Evolutionary conservation across 2,888 invertebrate genomes (phyloP), one percentile per base, ranked within the genome.

Genomic region (Latrodectus elegans): DNA sequence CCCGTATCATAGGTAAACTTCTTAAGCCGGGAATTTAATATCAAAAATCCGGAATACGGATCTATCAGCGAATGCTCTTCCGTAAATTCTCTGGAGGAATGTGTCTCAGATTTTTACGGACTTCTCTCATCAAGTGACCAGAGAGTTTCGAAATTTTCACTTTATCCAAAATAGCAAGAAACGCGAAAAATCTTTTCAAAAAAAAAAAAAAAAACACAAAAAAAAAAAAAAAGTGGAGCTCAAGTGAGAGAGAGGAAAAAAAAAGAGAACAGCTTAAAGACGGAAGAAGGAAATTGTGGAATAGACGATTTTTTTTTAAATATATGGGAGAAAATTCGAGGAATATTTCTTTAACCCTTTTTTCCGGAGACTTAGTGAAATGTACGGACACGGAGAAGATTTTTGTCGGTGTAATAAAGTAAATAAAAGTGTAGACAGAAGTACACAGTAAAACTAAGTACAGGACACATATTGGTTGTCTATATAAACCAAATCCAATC

Each of bases 401-500:
- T 65, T 3, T 64, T 52, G 79, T 71, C 71, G 68, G 64, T 49
- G 65, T 72, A 71, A 72, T 64, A 81, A 65, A 81, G 65, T 73
- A 81, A 81, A 81, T 74, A 81, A 80, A 79, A 73, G 53, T 74
- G 26, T 67, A 52, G 65, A 73, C 53, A 81, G 73, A 79, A 79
- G 70, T 49, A 52, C 51, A 38, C 73, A 52, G n/a, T 26, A 67
- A 67, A 73, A 67, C 65, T 38, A 38, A 38, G 38, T 38, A 65
- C 73, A 52, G 52, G 52, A 65, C 81, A 73, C 73, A 81, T 73
- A 81, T 81, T 81, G 81, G 73, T 73, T 6, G 38, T 38, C 38
- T 6, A 38, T 74, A 73, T 81, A 81, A 81, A 65, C 81, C 81
- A 81, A 81, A 81, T 81, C 73, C 81, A 73, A 81, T 81, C 81